phyloP scores from a whole-genome alignment of 2,888 invertebrate genomes.

The Doris montereyensis region DNA sequence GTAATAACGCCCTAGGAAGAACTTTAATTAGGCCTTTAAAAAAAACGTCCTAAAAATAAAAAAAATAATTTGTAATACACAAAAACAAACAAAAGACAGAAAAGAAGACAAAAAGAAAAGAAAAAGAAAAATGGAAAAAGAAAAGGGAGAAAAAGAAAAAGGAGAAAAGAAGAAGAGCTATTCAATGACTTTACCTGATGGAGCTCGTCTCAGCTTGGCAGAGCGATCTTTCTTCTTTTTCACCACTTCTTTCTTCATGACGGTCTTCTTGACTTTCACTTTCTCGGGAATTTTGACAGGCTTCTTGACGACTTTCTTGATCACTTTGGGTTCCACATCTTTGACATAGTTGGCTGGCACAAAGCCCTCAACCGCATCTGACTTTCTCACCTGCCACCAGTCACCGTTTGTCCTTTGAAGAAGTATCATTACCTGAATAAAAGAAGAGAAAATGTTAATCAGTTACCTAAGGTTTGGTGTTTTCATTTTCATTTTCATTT shows the following conservation, averaged over 20 bases:
- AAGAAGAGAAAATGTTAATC: background rate
- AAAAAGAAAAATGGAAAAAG: background rate
- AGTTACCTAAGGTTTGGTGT: background rate
- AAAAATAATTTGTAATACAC: too few species aligned
- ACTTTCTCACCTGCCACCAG: conserved; percentile 98
- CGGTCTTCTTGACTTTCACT: conserved; percentile 88
- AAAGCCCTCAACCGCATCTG: conserved; percentile 93
- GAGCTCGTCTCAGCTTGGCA: conserved; percentile 64
- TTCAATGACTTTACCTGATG: conserved; percentile 61
- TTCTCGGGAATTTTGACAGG: conserved; percentile 87
- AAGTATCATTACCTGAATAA: conserved; percentile 83
- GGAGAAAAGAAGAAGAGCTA: background rate
- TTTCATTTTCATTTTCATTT: background rate
- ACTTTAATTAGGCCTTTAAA: too few species aligned
- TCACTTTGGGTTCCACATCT: conserved; percentile 87
- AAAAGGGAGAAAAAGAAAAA: background rate
- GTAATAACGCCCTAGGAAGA: too few species aligned
- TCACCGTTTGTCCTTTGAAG: conserved; percentile 96
- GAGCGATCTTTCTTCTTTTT: conserved; percentile 79
- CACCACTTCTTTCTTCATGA: conserved; percentile 76
- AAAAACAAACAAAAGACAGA: too few species aligned
- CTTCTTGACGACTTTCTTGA: conserved; percentile 78
- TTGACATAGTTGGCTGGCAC: conserved; percentile 97
- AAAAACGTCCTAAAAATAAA: too few species aligned
- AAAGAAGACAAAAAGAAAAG: background rate